A percentile compares a stretch with the other conserved stretches of the same genome.
Evolutionary conservation across 1,140 invertebrate species (phyloP).

Genomic region (Euschistus heros): DNA sequence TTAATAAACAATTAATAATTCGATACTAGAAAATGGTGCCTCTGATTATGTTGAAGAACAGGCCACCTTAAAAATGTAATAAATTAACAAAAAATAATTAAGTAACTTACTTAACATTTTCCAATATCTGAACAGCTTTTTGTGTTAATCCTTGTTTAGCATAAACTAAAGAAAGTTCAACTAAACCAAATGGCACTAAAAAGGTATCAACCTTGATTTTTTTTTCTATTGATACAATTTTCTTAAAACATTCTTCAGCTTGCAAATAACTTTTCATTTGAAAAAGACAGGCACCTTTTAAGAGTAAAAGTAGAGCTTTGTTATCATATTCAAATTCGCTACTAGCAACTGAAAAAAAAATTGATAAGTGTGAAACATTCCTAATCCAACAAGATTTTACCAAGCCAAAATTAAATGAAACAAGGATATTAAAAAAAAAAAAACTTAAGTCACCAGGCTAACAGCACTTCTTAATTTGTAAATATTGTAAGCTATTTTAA

Average conservation of each 20-base stretch:
- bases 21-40: too few species aligned
- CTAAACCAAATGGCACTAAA: constrained; percentile 72
- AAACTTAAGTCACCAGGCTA: too few species aligned
- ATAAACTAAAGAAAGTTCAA: constrained; percentile 74
- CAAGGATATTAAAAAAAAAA: too few species aligned
- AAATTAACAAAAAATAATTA: constrained; percentile 11
- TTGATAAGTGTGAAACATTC: background rate
- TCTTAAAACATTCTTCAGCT: constrained; percentile 64
- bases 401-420: too few species aligned
- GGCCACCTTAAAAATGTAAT: too few species aligned
- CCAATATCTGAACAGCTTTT: constrained; percentile 59
- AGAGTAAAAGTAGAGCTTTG: constrained; percentile 57
- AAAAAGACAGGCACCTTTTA: constrained; percentile 76
- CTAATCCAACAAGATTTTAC: too few species aligned
- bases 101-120: constrained; percentile 54
- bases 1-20: background rate
- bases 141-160: constrained; percentile 52
- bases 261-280: constrained; percentile 57
- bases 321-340: constrained; percentile 49
- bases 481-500: too few species aligned
- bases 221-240: constrained; percentile 58
- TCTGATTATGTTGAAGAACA: too few species aligned
- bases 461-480: too few species aligned
- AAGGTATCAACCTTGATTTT: constrained; percentile 74
- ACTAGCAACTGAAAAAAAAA: constrained; percentile 15